Conservation (phyloP, 2,888 invertebrate genomes). For the Laspeyria flexula region DNA sequence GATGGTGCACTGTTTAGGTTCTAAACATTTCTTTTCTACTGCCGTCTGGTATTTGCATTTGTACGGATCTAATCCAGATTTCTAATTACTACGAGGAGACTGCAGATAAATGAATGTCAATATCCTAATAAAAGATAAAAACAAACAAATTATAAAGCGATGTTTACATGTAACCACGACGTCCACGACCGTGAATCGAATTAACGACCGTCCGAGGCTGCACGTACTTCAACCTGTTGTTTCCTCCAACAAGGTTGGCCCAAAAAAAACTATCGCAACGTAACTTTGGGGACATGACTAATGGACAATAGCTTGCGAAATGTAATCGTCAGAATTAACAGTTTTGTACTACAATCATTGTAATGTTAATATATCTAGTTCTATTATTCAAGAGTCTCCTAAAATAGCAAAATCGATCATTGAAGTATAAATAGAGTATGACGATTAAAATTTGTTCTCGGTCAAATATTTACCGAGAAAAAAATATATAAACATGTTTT, state of each 20-base stretch:
- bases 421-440: conserved; percentile 17
- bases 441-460: conserved; percentile 11
- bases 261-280: conserved; percentile 72
- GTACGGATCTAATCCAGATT: conserved; percentile 9
- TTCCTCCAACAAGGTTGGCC: conserved; percentile 66
- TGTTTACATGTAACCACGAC: conserved; percentile 66
- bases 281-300: conserved; percentile 78
- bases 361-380: conserved; percentile 24
- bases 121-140: conserved; percentile 44
- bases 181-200: conserved; percentile 69
- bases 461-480: not conserved
- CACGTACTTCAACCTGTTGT: conserved; percentile 71
- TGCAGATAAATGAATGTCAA: not conserved
- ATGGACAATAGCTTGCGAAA: conserved; percentile 74
- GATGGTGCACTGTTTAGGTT: conserved; percentile 26
- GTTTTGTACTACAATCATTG: conserved; percentile 37
- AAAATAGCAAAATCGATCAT: conserved; percentile 11
- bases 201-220: conserved; percentile 75
- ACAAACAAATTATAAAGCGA: conserved; percentile 57
- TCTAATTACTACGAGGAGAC: not conserved
- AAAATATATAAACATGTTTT: conserved; percentile 5
- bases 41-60: conserved; percentile 18
- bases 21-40: conserved; percentile 39
- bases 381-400: conserved; percentile 1
- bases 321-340: conserved; percentile 51